phyloP scores from a whole-genome alignment of 2,797 vertebrate genomes.

The Podarcis lilfordi region DNA sequence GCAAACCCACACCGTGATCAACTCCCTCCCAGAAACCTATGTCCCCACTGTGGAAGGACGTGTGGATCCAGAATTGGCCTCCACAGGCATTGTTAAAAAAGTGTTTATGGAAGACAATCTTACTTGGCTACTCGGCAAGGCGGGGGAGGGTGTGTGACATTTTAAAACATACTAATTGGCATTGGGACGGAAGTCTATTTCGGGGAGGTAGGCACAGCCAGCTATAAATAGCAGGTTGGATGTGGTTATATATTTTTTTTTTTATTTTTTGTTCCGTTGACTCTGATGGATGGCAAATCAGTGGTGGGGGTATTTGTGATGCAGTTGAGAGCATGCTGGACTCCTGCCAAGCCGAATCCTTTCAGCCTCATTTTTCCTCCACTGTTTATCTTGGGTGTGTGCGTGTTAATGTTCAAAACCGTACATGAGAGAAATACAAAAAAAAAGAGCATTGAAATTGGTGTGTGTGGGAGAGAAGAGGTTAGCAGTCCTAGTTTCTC shows the following conservation, averaged over 20 bases:
- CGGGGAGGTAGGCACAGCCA: not conserved
- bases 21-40: too few relatives aligned
- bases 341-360: too few relatives aligned
- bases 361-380: too few relatives aligned
- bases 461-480: too few relatives aligned
- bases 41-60: too few relatives aligned
- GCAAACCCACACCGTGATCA: too few relatives aligned
- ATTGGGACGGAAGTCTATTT: slow-evolving; percentile 6
- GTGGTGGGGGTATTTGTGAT: too few relatives aligned
- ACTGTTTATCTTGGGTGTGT: not conserved
- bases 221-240: not conserved
- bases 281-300: not conserved
- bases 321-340: not conserved
- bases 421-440: not conserved
- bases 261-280: not conserved
- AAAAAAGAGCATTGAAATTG: too few relatives aligned
- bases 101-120: too few relatives aligned
- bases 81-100: too few relatives aligned
- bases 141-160: not conserved
- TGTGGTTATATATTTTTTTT: not conserved
- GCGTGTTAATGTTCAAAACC: not conserved
- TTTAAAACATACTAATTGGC: not conserved
- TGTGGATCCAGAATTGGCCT: too few relatives aligned
- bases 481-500: too few relatives aligned
- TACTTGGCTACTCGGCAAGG: not conserved